These are phyloP conservation scores for Sclerodermus sp. DNA, from an alignment of 2,888 invertebrate species.

Conservation along the genomic window DNA sequence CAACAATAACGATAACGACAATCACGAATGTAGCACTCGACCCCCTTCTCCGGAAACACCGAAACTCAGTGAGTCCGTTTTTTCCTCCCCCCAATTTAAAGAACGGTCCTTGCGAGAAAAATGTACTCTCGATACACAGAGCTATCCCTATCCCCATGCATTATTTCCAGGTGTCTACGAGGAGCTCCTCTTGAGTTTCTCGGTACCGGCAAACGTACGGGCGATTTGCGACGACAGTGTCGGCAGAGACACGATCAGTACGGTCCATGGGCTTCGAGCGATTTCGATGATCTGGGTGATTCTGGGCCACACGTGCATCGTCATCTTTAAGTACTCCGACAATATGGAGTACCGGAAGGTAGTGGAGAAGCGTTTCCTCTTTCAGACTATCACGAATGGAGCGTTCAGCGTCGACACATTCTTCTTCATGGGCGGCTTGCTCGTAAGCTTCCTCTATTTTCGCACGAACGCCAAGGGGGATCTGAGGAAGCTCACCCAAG, in stretches of 20 bases:
- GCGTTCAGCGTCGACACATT: conserved; percentile 58
- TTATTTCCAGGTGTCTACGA: conserved; percentile 50
- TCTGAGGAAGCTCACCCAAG: conserved; percentile 63
- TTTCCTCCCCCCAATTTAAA: too few relatives aligned
- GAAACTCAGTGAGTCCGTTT: conserved; percentile 46
- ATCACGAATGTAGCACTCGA: conserved; percentile 36
- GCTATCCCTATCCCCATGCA: too few relatives aligned
- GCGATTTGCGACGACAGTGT: conserved; percentile 54
- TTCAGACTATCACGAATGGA: conserved; percentile 57
- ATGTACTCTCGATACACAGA: too few relatives aligned
- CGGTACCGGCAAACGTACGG: conserved; percentile 48
- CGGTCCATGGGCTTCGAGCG: conserved; percentile 54
- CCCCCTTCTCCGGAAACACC: conserved; percentile 35
- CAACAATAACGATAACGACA: conserved; percentile 28
- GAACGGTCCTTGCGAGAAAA: too few relatives aligned
- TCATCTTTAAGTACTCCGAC: conserved; percentile 82
- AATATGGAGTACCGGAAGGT: conserved; percentile 61
- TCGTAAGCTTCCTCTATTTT: conserved; percentile 85
- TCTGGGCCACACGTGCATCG: conserved; percentile 62
- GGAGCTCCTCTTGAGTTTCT: conserved; percentile 55
- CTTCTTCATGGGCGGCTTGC: conserved; percentile 67
- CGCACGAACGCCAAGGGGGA: conserved; percentile 63
- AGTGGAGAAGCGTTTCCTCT: conserved; percentile 54
- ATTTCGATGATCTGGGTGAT: conserved; percentile 59
- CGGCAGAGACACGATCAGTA: conserved; percentile 55